These are phyloP conservation scores for Hestina assimilis DNA, from an alignment of 1,140 invertebrate species.

Conservation along the genomic window DNA sequence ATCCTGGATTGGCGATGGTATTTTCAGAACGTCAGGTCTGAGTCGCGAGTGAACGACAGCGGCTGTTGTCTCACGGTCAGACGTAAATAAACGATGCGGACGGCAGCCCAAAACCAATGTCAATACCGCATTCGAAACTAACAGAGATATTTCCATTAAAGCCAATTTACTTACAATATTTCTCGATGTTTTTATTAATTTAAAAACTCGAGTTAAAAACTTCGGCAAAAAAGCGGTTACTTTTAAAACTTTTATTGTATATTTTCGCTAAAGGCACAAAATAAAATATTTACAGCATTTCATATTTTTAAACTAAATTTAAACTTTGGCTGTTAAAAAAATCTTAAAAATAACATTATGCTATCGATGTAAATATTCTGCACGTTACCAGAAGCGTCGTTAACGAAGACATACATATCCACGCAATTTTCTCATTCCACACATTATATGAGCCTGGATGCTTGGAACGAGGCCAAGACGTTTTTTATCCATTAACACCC, in stretches of 20 bases:
- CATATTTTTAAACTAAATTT: too few relatives aligned
- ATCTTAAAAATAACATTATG: background rate
- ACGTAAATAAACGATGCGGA: constrained; percentile 60
- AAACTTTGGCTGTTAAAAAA: too few relatives aligned
- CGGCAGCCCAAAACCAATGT: constrained; percentile 47
- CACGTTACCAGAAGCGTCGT: background rate
- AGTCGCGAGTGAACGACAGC: constrained; percentile 38
- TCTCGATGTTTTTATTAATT: too few relatives aligned
- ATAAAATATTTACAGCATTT: too few relatives aligned
- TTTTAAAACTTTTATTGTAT: too few relatives aligned
- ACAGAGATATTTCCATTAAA: background rate
- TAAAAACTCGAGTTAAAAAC: too few relatives aligned
- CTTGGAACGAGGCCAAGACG: constrained; percentile 13
- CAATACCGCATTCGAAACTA: constrained; percentile 43
- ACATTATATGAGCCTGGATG: constrained; percentile 7
- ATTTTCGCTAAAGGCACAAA: too few relatives aligned
- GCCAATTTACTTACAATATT: too few relatives aligned
- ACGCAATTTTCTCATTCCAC: constrained; percentile 24
- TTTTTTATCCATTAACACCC: constrained; percentile 23
- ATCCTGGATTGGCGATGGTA: constrained; percentile 32
- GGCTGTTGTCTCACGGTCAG: constrained; percentile 48
- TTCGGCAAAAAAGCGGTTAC: too few relatives aligned
- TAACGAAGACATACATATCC: constrained; percentile 3
- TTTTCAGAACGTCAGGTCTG: constrained; percentile 34
- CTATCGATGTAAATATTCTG: background rate